Percentiles rank a stretch among this genome's conserved stretches.
phyloP scores from a whole-genome alignment of 2,888 invertebrate species.

The Doris montereyensis region DNA sequence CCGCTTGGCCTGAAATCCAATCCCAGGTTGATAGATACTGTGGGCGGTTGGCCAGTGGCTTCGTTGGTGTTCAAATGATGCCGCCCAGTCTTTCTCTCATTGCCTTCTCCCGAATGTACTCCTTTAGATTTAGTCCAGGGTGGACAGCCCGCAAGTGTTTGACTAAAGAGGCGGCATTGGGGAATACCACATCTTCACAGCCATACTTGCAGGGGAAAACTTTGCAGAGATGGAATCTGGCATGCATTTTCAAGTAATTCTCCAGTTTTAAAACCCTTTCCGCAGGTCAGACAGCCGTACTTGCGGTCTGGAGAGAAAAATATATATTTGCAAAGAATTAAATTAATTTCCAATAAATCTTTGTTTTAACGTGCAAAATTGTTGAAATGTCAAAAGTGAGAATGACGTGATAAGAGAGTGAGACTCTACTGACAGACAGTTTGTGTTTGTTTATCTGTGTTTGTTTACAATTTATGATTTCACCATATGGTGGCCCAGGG shows the following conservation, averaged over 20 bases:
- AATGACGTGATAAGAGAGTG: too few species aligned
- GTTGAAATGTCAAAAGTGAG: too few species aligned
- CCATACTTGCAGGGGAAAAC: conserved; percentile 56
- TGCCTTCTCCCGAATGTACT: conserved; percentile 5
- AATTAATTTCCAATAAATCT: background rate
- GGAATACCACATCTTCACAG: conserved; percentile 52
- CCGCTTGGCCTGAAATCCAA: conserved; percentile 39
- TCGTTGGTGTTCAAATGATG: too few species aligned
- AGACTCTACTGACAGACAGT: too few species aligned
- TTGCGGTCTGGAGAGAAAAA: conserved; percentile 28
- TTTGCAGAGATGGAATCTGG: conserved; percentile 59
- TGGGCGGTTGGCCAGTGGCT: too few species aligned
- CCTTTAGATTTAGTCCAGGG: conserved; percentile 37
- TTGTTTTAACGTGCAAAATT: too few species aligned
- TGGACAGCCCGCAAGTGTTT: conserved; percentile 46
- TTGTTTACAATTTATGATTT: too few species aligned
- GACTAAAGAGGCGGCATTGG: conserved; percentile 45
- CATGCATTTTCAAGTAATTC: conserved; percentile 71
- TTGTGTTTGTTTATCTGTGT: too few species aligned
- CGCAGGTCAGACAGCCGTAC: conserved; percentile 56
- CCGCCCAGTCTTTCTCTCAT: background rate
- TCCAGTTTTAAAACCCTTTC: conserved; percentile 69
- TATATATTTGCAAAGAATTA: background rate
- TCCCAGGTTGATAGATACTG: conserved; percentile 31
- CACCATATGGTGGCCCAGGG: too few species aligned